Base-by-base conservation (phyloP, 2,888 invertebrate genomes). In the Quadroppia sp. region DNA sequence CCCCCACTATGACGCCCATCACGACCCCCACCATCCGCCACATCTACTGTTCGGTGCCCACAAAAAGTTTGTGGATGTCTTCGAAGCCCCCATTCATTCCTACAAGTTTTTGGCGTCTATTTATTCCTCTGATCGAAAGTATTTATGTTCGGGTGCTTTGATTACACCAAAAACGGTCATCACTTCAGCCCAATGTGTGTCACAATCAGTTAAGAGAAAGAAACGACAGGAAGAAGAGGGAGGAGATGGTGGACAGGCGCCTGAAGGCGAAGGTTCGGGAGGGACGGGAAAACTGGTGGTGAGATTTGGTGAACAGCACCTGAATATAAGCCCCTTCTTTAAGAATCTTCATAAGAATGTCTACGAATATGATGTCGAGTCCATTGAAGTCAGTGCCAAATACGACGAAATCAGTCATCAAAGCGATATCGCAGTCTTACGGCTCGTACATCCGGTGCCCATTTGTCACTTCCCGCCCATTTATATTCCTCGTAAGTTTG, bases 351-450 rank as follows among this genome's bases (percentile, higher is more conserved):
- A 45, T 45, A 40, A 74, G 13, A 74, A 74, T 25, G 64, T 71
- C 25, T 74, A 71, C 28, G 74, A 74, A 36, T 74, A 72, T 28
- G 74, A 74, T 48, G 71, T 71, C 32, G 74, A 74, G 25, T 30
- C 70, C n/a, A 56, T 74, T 71, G 70, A 74, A 20, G 32, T 74
- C 2, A 25, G 32, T 15, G 70, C 48, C 20, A 70, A 70, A 7
- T 74, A 56, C 20, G 70, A 74, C 17, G 20, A 32, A 4, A 2
- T n/a, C 6, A 70, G 42, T 6, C 36, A 70, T 53, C 30, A 70
- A 42, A 70, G 71, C 42, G 74, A 74, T 61, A 70, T 74, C 36
- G 74, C 71, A 48, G 50, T 74, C 28, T 28, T 74, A 20, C 48
- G 70, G 45, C 40, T 74, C 23, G 48, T 50, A 0, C 23, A 56